A percentile compares a stretch with the other conserved stretches of the same genome.
Conservation (phyloP, 2,797 vertebrate species). For the Aeoliscus strigatus region DNA sequence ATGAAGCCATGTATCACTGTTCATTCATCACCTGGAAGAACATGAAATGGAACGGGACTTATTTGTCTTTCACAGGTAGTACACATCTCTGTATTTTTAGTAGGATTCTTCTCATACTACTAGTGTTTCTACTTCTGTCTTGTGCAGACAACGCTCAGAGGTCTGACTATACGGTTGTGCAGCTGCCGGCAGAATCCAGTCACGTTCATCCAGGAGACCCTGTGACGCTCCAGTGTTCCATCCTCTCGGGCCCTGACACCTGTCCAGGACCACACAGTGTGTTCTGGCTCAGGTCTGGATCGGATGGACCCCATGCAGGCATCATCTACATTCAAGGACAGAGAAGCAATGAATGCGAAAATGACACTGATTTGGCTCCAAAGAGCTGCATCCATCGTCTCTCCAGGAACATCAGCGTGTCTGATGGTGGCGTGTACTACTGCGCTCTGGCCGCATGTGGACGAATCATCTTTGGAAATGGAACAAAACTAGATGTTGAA, state of each 20-base stretch:
- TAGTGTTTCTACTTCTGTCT: no score
- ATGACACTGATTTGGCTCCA: neutral
- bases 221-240: slow-evolving; percentile 34
- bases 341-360: slow-evolving; percentile 10
- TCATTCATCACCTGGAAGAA: slow-evolving; percentile 19
- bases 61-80: slow-evolving; percentile 37
- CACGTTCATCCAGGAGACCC: slow-evolving; percentile 10
- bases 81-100: neutral
- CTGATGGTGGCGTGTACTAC: slow-evolving; percentile 43
- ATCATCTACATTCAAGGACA: no score
- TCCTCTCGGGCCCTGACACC: slow-evolving; percentile 6
- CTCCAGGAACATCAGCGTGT: slow-evolving; percentile 11
- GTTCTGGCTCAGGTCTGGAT: slow-evolving; percentile 18
- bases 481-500: slow-evolving; percentile 14
- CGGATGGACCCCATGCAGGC: slow-evolving; percentile 4
- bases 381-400: slow-evolving; percentile 30
- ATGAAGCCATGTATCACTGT: slow-evolving; percentile 44
- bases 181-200: no score
- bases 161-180: no score
- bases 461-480: slow-evolving; percentile 43
- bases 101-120: no score
- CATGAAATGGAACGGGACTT: slow-evolving; percentile 19
- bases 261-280: slow-evolving; percentile 18
- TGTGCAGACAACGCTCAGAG: no score
- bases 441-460: slow-evolving; percentile 52